A percentile compares a stretch with the other conserved stretches of the same genome.
phyloP scores from a whole-genome alignment of 2,888 invertebrate genomes.

The Clostera curtula region DNA sequence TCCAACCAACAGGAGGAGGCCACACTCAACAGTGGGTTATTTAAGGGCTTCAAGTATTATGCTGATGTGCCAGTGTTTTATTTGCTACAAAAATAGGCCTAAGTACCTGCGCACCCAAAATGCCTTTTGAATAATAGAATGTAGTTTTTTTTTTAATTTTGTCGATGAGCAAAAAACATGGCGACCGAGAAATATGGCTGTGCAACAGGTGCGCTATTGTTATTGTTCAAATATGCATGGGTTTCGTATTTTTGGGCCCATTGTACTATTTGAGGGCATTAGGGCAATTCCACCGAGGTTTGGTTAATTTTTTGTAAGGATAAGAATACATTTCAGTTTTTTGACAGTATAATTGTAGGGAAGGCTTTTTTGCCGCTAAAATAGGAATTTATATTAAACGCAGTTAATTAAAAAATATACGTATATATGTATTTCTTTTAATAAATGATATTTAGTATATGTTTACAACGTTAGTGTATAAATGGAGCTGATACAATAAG shows the following conservation, averaged over 20 bases:
- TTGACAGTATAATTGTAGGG: conserved; percentile 5
- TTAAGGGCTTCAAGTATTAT: too few relatives aligned
- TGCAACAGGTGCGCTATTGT: conserved; percentile 49
- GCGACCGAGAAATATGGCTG: conserved; percentile 23
- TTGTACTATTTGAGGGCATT: conserved; percentile 29
- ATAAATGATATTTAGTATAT: too few relatives aligned
- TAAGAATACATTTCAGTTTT: conserved; percentile 8
- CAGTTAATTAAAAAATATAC: too few relatives aligned
- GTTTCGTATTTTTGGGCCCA: conserved; percentile 25
- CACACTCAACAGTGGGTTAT: too few relatives aligned
- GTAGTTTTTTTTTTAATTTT: neutral
- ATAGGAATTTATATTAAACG: neutral
- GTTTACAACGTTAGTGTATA: too few relatives aligned
- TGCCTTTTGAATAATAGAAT: conserved; percentile 6
- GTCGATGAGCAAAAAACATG: conserved; percentile 21
- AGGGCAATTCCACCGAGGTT: conserved; percentile 29
- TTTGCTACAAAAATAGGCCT: too few relatives aligned
- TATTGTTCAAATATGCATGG: conserved; percentile 41
- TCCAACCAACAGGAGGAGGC: too few relatives aligned
- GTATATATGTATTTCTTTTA: too few relatives aligned
- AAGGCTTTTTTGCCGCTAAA: conserved; percentile 1
- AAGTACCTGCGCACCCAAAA: too few relatives aligned
- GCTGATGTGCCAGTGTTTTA: too few relatives aligned
- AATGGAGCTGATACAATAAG: too few relatives aligned
- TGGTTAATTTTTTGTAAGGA: conserved; percentile 17